phyloP scores from a whole-genome alignment of 1,140 invertebrate genomes.

The Belonocnema kinseyi region DNA sequence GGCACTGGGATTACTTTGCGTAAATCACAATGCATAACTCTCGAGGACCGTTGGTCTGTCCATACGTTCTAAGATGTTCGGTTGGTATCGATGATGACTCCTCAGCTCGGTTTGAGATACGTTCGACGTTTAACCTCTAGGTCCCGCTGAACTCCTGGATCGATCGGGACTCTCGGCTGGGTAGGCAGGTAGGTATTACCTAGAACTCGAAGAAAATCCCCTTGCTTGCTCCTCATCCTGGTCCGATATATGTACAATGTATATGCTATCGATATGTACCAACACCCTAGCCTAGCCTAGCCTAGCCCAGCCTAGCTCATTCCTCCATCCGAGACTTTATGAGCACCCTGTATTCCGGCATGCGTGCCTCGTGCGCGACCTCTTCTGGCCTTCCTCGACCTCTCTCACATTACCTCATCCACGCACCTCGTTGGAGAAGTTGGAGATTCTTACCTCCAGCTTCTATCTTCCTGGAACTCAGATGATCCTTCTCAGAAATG shows the following conservation, averaged over 20 bases:
- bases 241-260: neutral
- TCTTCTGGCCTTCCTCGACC: constrained; percentile 60
- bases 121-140: constrained; percentile 61
- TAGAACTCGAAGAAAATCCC: constrained; percentile 58
- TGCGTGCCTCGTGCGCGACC: constrained; percentile 61
- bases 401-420: constrained; percentile 67
- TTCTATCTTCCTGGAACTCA: neutral
- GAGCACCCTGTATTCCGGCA: constrained; percentile 64
- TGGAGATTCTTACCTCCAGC: constrained; percentile 7
- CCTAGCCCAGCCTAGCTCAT: neutral
- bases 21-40: constrained; percentile 54
- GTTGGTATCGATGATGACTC: constrained; percentile 32
- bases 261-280: constrained; percentile 12
- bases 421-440: constrained; percentile 53
- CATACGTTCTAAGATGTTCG: constrained; percentile 1
- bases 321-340: constrained; percentile 64
- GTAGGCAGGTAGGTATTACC: constrained; percentile 51
- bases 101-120: constrained; percentile 52
- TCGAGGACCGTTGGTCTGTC: constrained; percentile 15
- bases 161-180: constrained; percentile 34
- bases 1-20: constrained; percentile 64
- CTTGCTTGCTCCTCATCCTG: constrained; percentile 40
- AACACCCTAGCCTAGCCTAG: neutral
- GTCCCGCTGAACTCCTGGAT: constrained; percentile 46
- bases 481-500: neutral